These are phyloP conservation scores for Uria lomvia DNA, from an alignment of 2,113 vertebrate genomes.

Conservation along the genomic window DNA sequence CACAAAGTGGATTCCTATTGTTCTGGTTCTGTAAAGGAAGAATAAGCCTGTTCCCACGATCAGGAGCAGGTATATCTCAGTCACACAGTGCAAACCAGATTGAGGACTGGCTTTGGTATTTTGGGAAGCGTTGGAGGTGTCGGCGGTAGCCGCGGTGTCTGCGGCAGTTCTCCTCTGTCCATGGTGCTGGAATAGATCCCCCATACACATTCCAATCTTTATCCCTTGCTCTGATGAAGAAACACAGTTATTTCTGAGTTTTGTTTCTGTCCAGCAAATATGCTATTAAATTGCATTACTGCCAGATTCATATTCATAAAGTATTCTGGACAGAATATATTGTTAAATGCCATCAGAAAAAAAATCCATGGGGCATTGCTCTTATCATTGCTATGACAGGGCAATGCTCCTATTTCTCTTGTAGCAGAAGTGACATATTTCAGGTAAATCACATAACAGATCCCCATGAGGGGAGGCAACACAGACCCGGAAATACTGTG, in stretches of 20 bases:
- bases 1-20: neutral
- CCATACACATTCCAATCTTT: rapidly evolving
- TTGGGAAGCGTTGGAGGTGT: neutral
- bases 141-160: rapidly evolving
- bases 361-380: neutral
- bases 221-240: neutral
- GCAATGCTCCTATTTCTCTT: neutral
- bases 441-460: neutral
- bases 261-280: neutral
- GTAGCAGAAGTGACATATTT: neutral
- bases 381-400: neutral
- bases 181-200: neutral
- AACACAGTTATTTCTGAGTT: neutral
- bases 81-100: neutral
- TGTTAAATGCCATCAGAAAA: neutral
- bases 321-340: neutral
- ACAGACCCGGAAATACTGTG: neutral
- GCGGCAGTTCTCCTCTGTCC: neutral
- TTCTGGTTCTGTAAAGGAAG: neutral
- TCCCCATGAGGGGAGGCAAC: neutral
- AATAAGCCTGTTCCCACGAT: neutral
- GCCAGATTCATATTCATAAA: neutral
- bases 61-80: neutral
- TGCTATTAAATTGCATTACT: neutral
- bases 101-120: neutral